phyloP scores from a whole-genome alignment of 2,797 vertebrate genomes.

The Botia almorhae region DNA sequence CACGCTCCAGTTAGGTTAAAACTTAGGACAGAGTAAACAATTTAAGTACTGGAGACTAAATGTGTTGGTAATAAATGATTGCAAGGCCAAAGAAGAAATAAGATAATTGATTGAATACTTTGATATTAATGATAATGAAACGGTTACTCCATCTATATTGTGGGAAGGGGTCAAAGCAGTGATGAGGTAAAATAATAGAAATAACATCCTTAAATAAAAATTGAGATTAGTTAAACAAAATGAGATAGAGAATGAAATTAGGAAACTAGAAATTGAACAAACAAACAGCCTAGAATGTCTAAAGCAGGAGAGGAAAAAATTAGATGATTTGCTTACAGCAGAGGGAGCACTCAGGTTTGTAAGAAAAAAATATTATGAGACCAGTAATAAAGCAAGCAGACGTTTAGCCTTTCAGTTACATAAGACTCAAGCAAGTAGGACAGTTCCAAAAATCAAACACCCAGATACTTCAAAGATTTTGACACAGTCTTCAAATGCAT shows the following conservation, averaged over 20 bases:
- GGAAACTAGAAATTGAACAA: neutral
- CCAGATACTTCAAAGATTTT: neutral
- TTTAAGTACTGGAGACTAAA: conserved; percentile 48
- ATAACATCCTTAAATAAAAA: conserved; percentile 18
- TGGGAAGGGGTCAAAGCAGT: conserved; percentile 16
- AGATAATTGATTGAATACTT: conserved; percentile 38
- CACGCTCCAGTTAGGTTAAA: conserved; percentile 2
- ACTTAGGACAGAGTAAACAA: neutral
- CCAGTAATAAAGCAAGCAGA: conserved; percentile 35
- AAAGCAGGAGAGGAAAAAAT: neutral
- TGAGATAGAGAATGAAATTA: conserved; percentile 16
- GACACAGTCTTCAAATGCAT: conserved; percentile 14
- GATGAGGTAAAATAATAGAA: conserved; percentile 30
- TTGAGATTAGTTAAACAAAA: neutral
- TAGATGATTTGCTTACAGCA: conserved; percentile 40
- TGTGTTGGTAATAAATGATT: conserved; percentile 11
- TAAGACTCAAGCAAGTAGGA: conserved; percentile 18
- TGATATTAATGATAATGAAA: conserved; percentile 38
- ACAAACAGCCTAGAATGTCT: neutral
- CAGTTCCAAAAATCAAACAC: conserved; percentile 36
- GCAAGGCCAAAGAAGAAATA: conserved; percentile 2
- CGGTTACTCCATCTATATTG: conserved; percentile 19
- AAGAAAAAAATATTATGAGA: conserved; percentile 47
- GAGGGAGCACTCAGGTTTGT: conserved; percentile 31
- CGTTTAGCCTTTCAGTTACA: conserved; percentile 41